Percentiles rank a stretch among this genome's conserved stretches.
phyloP scores from a whole-genome alignment of 2,888 invertebrate genomes.

The Rhorus exstirpatorius region DNA sequence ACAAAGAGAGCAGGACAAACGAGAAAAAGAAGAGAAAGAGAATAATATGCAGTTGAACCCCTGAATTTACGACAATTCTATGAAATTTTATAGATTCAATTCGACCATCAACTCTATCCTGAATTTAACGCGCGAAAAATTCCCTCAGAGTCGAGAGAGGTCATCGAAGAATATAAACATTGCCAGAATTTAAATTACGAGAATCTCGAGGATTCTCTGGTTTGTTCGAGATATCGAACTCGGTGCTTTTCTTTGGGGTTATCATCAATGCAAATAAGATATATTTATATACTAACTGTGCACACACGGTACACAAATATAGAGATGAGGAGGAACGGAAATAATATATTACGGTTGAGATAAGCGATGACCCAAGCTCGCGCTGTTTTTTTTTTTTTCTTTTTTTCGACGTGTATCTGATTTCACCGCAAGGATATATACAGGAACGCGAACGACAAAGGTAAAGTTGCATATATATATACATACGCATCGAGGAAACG shows the following conservation, averaged over 20 bases:
- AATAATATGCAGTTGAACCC: conserved; percentile 37
- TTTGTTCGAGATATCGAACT: conserved; percentile 17
- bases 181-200: conserved; percentile 7
- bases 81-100: no score
- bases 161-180: not conserved
- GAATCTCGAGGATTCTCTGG: conserved; percentile 1
- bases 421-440: conserved; percentile 37
- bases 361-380: conserved; percentile 46
- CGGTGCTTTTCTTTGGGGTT: conserved; percentile 8
- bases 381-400: conserved; percentile 34
- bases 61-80: no score
- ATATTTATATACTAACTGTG: conserved; percentile 13
- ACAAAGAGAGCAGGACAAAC: conserved; percentile 43
- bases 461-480: not conserved
- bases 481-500: no score
- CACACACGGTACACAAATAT: conserved; percentile 44
- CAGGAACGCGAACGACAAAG: conserved; percentile 30
- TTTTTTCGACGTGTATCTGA: conserved; percentile 38
- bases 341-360: conserved; percentile 46
- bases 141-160: no score
- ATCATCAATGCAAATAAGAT: conserved; percentile 48
- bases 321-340: conserved; percentile 51
- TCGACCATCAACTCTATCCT: no score
- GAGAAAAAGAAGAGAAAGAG: conserved; percentile 17
- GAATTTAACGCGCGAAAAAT: no score